A percentile compares a stretch with the other conserved stretches of the same genome.
Conservation (phyloP, 1,140 invertebrate species). For the Pseudomyrmex sp. region DNA sequence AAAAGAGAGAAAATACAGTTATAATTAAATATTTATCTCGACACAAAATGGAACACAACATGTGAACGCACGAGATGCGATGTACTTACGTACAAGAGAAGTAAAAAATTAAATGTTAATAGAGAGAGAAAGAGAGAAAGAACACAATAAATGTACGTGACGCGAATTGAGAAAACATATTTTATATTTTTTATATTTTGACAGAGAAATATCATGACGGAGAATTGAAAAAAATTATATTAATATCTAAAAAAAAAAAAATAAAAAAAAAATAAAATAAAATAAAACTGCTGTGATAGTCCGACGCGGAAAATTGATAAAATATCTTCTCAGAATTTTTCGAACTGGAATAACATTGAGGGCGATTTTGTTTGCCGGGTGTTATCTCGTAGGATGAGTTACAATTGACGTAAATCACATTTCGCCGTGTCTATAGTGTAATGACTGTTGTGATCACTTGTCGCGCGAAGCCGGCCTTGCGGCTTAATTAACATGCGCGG, state of each 20-base stretch:
- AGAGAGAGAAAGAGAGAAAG: too few relatives aligned
- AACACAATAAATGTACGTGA: too few relatives aligned
- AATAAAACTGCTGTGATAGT: background rate
- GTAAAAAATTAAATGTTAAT: too few relatives aligned
- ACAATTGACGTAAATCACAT: constrained; percentile 37
- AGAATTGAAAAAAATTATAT: too few relatives aligned
- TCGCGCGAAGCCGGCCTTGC: background rate
- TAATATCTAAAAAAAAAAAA: background rate
- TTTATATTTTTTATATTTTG: too few relatives aligned
- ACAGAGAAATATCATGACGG: too few relatives aligned
- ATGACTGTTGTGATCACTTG: constrained; percentile 14
- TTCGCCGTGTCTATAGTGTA: background rate
- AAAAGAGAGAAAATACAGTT: too few relatives aligned
- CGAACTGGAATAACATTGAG: background rate
- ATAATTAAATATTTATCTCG: too few relatives aligned
- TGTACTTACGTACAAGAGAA: too few relatives aligned
- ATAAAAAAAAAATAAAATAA: background rate
- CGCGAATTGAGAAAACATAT: too few relatives aligned
- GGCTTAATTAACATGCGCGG: background rate
- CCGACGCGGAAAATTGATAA: background rate
- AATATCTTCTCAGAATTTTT: background rate
- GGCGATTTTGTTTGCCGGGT: background rate
- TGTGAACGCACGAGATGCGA: too few relatives aligned
- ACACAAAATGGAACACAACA: too few relatives aligned
- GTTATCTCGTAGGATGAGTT: background rate